Evolutionary conservation across 2,113 vertebrate species (phyloP).

Genomic region (Atrichornis clamosus): DNA sequence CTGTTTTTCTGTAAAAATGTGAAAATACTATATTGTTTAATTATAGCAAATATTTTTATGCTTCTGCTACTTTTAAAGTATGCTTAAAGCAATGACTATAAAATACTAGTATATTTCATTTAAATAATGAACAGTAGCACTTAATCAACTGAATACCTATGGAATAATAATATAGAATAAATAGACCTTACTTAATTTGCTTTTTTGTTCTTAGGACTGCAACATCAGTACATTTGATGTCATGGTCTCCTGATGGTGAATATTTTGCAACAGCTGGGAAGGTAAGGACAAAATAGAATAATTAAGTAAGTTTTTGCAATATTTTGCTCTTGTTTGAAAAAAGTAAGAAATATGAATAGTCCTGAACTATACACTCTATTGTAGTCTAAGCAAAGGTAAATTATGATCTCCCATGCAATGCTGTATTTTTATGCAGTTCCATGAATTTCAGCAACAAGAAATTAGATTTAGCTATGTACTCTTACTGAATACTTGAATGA

Average conservation of each 20-base stretch:
- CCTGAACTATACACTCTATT: not conserved
- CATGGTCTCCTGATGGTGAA: conserved; percentile 98
- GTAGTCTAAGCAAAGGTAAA: not conserved
- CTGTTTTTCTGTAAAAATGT: not conserved
- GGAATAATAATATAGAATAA: not conserved
- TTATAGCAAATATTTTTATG: not conserved
- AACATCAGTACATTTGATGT: conserved; percentile 90
- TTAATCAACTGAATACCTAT: not conserved
- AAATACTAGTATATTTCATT: not conserved
- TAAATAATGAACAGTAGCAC: not conserved
- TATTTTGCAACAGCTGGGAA: conserved; percentile 97
- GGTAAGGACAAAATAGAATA: conserved; percentile 70
- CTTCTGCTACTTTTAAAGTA: not conserved
- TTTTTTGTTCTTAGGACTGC: conserved; percentile 80
- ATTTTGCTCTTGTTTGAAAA: not conserved
- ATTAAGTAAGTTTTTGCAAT: not conserved
- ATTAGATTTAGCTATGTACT: not conserved
- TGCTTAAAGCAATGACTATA: not conserved
- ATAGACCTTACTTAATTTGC: not conserved
- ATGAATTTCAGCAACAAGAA: not conserved
- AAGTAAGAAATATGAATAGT: not conserved
- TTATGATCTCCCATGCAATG: not conserved
- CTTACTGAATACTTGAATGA: not conserved
- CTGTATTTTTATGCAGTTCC: not conserved
- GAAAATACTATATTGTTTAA: not conserved